Evolutionary conservation across 2,888 invertebrate genomes (phyloP), one percentile per base, ranked within the genome.

Genomic region (Xestobium rufovillosum): DNA sequence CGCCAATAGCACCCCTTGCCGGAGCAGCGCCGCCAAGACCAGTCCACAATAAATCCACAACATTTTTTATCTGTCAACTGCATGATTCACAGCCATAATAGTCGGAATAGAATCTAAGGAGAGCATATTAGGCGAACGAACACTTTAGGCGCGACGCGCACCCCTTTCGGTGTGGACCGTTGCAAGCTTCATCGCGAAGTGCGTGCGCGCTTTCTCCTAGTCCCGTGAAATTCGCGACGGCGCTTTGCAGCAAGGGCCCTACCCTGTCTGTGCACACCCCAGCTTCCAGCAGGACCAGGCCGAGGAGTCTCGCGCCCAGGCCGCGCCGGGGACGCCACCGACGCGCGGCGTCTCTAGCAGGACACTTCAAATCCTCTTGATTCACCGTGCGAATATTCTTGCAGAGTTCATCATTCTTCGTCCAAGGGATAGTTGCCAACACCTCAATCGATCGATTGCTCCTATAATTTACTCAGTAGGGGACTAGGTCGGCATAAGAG

Each of bases 61-160:
- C 60, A 61, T 60, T 57, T 60, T 59, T 59, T 61, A 63, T 58
- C 60, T 60, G 51, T 55, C 56, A 55, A 56, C 56, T 53, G 57
- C 63, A 63, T 63, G 57, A 56, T 62, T 59, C 63, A 59, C 61
- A 59, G 61, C 61, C 63, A 63, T 63, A 55, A 48, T 59, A 51
- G 54, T 45, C 31, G 39, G 36, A 23, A 34, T 27, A 39, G 28
- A 39, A 27, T 33, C 36, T 31, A 29, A 29, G 32, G 28, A 31
- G 37, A 38, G 34, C 30, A 27, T 36, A 28, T 39, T 36, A 30
- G 26, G 26, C 19, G 14, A 34, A 30, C 35, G 36, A 37, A 37
- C 42, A 41, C 38, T 42, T 45, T 48, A 39, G 41, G 43, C 45
- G 44, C 45, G 43, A 51, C 58, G 49, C 59, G 56, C 56, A 59